Evolutionary conservation across 2,797 vertebrate genomes (phyloP), one percentile per base, ranked within the genome.

Genomic region (Semaprochilodus insignis): DNA sequence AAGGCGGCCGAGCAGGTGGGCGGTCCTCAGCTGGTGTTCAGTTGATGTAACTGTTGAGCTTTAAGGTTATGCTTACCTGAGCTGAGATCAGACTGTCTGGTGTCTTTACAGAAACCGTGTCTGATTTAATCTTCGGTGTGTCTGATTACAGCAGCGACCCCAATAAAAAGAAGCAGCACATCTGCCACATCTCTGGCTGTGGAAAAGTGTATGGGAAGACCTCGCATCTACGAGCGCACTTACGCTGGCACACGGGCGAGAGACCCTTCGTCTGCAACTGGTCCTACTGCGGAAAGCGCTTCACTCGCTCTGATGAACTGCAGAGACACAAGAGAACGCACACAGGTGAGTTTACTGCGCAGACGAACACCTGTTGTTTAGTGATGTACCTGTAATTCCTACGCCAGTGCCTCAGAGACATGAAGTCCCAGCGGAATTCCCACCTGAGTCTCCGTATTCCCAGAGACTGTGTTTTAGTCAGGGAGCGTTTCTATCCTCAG

Each of bases 191-290:
- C 74, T 90, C 93, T 0, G 97, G 97, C 72, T 99, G 98, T 83
- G 96, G 95, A 48, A 99, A 99, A 92, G 96, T 99, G 17, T 99
- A 99, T 7, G 98, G 98, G 27, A 99, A 99, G 86, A 99, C 98
- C 0, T 99, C 98, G 2, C 98, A 99, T 90, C 93, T 99, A 74
- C 92, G 97, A 51, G 98, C 98, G 1, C 98, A 99, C 88, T 94
- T 99, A 82, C 94, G 98, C 83, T 99, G 98, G 98, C 98, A 99
- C 91, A 98, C 97, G 0, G 98, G 98, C 17, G 98, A 99, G 82
- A 90, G 97, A 0, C 97, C 98, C 5, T 99, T 99, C 27, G 92
- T 97, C 90, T 99, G 98, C 89, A 80, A 89, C 81, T 99, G 98
- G 98, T 82, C 96, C 70, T 97, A 95, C 85, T 99, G 98, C 15